Conservation (phyloP, 2,888 invertebrate genomes). For the Eurois occulta region DNA sequence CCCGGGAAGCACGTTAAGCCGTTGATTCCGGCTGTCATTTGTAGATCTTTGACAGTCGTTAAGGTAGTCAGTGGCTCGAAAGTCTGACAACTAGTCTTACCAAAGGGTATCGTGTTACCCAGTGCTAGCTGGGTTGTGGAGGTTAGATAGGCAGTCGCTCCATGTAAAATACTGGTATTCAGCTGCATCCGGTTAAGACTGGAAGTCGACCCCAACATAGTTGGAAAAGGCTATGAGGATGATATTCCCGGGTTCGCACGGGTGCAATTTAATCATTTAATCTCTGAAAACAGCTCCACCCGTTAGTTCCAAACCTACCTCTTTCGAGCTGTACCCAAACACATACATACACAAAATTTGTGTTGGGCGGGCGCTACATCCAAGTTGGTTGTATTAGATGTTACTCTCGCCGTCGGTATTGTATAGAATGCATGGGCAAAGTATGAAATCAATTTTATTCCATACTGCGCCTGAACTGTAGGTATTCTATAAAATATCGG, state of each 20-base stretch:
- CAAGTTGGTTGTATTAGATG: background rate
- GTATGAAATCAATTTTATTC: background rate
- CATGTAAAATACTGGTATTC: no score
- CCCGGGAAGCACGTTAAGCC: no score
- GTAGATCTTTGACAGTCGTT: no score
- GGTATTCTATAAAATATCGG: background rate
- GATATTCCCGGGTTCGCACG: background rate
- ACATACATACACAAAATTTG: background rate
- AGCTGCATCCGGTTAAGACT: no score
- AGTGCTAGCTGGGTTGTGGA: no score
- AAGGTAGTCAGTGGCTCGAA: no score
- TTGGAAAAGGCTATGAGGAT: no score
- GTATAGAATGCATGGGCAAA: background rate
- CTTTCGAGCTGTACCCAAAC: background rate
- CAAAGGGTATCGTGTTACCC: no score
- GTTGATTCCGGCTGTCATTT: no score
- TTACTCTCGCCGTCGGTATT: background rate
- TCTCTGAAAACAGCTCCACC: background rate
- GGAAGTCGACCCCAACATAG: no score
- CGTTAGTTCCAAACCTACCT: background rate
- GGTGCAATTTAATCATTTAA: background rate
- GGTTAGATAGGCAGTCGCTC: no score
- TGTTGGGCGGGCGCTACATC: background rate
- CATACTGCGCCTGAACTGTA: background rate
- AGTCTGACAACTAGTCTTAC: no score